A percentile compares a stretch with the other conserved stretches of the same genome.
Conservation (phyloP, 1,140 invertebrate genomes). For the Drosophila kikkawai region DNA sequence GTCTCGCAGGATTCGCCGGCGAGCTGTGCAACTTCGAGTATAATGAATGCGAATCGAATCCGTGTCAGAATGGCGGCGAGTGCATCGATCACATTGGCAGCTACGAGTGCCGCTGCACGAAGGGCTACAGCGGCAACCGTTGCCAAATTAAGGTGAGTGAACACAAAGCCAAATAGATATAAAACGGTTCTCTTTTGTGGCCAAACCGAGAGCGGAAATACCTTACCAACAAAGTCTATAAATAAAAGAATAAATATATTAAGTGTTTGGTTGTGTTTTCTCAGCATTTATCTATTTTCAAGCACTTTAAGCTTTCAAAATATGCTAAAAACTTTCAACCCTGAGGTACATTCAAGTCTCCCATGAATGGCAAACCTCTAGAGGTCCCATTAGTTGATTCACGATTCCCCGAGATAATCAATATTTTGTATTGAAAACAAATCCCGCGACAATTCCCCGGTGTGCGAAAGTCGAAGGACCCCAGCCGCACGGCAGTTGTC, state of each 20-base stretch:
- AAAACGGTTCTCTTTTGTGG: not conserved
- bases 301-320: not conserved
- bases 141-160: slow-evolving; percentile 88
- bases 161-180: slow-evolving; percentile 12
- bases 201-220: not conserved
- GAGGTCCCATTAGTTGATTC: slow-evolving; percentile 28
- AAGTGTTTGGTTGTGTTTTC: not conserved
- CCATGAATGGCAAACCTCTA: not conserved
- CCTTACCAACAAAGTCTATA: not conserved
- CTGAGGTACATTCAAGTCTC: not conserved
- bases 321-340: not conserved
- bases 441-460: slow-evolving; percentile 53
- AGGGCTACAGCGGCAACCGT: slow-evolving; percentile 91
- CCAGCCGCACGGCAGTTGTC: slow-evolving; percentile 34
- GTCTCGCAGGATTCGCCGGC: slow-evolving; percentile 88
- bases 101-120: slow-evolving; percentile 92
- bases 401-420: slow-evolving; percentile 40
- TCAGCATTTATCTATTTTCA: not conserved
- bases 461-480: slow-evolving; percentile 26
- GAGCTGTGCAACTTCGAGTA: slow-evolving; percentile 91
- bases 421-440: slow-evolving; percentile 52
- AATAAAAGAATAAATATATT: not conserved
- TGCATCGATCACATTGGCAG: slow-evolving; percentile 91
- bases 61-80: slow-evolving; percentile 93
- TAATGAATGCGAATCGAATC: slow-evolving; percentile 95